Conservation (phyloP, 2,888 invertebrate species). For the Phalera bucephala region DNA sequence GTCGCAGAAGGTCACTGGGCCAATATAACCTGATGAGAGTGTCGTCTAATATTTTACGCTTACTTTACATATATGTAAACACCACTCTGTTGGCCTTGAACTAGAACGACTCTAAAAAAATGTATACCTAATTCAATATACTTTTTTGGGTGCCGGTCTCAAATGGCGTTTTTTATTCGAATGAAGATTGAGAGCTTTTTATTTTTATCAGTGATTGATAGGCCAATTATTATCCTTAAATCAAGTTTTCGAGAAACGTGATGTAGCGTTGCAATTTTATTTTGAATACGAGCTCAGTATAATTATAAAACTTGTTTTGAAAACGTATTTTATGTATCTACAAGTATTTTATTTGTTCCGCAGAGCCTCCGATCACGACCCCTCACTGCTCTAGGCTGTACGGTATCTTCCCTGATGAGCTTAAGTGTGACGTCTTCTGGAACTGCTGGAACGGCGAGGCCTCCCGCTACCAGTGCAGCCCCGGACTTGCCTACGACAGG, state of each 20-base stretch:
- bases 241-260: conserved; percentile 19
- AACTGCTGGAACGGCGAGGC: conserved; percentile 98
- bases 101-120: conserved; percentile 40
- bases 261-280: conserved; percentile 7
- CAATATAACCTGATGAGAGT: conserved; percentile 28
- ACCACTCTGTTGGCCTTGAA: conserved; percentile 45
- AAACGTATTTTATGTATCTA: neutral
- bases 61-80: conserved; percentile 8
- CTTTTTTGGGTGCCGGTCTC: conserved; percentile 18
- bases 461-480: conserved; percentile 96
- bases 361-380: conserved; percentile 93
- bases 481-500: conserved; percentile 96
- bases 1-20: conserved; percentile 56
- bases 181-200: conserved; percentile 23
- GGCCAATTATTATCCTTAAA: conserved; percentile 20
- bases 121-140: conserved; percentile 7
- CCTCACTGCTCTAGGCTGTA: conserved; percentile 93
- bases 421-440: conserved; percentile 97
- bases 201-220: conserved; percentile 16
- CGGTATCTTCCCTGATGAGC: conserved; percentile 95
- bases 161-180: conserved; percentile 19
- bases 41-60: conserved; percentile 11
- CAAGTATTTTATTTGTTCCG: conserved; percentile 11
- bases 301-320: neutral
- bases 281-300: conserved; percentile 2